Evolutionary conservation across 2,113 vertebrate species (phyloP).

Genomic region (Prietella phreatophila): DNA sequence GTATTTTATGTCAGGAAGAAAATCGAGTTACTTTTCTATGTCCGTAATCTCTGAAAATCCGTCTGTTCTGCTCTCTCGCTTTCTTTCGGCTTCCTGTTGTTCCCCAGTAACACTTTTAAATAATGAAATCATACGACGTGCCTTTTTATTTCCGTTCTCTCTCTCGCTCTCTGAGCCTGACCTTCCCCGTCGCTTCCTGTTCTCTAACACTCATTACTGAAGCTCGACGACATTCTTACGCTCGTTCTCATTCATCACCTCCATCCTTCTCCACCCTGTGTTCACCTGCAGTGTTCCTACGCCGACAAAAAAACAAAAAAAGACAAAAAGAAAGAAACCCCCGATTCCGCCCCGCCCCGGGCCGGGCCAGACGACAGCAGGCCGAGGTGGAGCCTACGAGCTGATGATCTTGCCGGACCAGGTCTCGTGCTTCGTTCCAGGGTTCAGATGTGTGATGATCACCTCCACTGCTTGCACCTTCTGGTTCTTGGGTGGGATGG

Average conservation of each 20-base stretch:
- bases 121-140: neutral
- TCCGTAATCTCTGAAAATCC: neutral
- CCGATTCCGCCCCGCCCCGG: neutral
- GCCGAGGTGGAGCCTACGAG: conserved; percentile 73
- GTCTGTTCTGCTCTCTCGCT: neutral
- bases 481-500: conserved; percentile 96
- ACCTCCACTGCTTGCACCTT: conserved; percentile 98
- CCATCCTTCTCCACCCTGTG: neutral
- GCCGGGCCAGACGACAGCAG: neutral
- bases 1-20: neutral
- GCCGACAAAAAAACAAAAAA: neutral
- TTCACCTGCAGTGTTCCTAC: conserved; percentile 5
- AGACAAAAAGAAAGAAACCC: neutral
- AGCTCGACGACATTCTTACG: neutral
- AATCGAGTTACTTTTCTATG: neutral
- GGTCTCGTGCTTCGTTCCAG: conserved; percentile 93
- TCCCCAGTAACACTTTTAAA: neutral
- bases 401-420: conserved; percentile 97
- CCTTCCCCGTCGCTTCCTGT: neutral
- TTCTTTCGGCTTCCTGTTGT: neutral
- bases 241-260: conserved; percentile 32
- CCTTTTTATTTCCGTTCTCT: neutral
- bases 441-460: conserved; percentile 90
- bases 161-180: neutral
- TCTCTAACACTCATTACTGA: neutral